These are phyloP conservation scores for Lophius piscatorius DNA, from an alignment of 2,113 vertebrate genomes.

Conservation along the genomic window DNA sequence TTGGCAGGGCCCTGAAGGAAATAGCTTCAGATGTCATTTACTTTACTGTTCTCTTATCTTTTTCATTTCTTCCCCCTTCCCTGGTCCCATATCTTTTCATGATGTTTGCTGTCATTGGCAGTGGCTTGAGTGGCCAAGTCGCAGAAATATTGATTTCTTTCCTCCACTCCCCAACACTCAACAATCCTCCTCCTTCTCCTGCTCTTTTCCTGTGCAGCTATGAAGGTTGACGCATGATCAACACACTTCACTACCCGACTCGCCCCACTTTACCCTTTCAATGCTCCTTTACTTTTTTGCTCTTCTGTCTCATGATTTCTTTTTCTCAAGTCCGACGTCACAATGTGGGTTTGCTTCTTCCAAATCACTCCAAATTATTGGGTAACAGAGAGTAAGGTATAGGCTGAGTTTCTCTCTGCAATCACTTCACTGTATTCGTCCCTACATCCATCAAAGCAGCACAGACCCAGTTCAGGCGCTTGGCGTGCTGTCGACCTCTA, in stretches of 20 bases:
- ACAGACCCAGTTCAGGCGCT: conserved; percentile 45
- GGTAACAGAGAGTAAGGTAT: conserved; percentile 12
- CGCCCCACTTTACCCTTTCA: conserved; percentile 32
- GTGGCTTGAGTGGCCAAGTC: conserved; percentile 76
- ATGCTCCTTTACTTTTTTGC: conserved; percentile 22
- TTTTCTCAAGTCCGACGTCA: conserved; percentile 39
- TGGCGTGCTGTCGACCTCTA: conserved; percentile 53
- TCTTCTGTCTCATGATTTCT: conserved; percentile 26
- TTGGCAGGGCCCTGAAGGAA: conserved; percentile 76
- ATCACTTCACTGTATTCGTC: conserved; percentile 55
- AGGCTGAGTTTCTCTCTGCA: conserved; percentile 12
- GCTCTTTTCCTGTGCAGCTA: conserved; percentile 35
- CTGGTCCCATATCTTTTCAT: conserved; percentile 83
- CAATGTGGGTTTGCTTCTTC: conserved; percentile 39
- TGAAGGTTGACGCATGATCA: conserved; percentile 57
- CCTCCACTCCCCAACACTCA: conserved; percentile 13
- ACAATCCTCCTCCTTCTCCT: conserved; percentile 32
- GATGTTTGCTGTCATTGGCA: conserved; percentile 83
- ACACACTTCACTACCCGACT: conserved; percentile 52
- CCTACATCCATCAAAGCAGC: conserved; percentile 61
- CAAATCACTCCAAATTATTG: conserved; percentile 27
- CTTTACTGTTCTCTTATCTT: conserved; percentile 86
- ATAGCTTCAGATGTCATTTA: conserved; percentile 85
- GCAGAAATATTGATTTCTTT: conserved; percentile 81
- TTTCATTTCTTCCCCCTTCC: conserved; percentile 79